Evolutionary conservation across 2,888 invertebrate genomes (phyloP).

Genomic region (Dolichomitus sp.): DNA sequence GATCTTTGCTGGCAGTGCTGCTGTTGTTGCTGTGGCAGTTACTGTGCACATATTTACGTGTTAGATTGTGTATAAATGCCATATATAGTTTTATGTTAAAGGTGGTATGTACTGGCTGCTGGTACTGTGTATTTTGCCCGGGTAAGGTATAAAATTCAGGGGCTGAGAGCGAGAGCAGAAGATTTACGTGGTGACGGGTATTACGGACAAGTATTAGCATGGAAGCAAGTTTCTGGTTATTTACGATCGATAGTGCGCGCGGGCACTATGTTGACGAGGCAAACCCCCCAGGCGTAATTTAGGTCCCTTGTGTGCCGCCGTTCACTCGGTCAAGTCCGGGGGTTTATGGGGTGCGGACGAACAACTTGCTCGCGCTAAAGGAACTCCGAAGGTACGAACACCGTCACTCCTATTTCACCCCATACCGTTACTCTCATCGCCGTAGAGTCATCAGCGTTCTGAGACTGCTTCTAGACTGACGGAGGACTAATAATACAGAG

Average conservation of each 20-base stretch:
- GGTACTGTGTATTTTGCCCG: constrained; percentile 5
- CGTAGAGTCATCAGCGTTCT: constrained; percentile 14
- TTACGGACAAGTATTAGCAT: constrained; percentile 69
- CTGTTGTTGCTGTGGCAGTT: constrained; percentile 13
- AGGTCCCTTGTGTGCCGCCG: constrained; percentile 41
- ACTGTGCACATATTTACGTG: constrained; percentile 13
- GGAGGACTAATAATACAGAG: constrained; percentile 9
- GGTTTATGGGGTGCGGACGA: constrained; percentile 56
- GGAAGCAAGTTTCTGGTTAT: constrained; percentile 68
- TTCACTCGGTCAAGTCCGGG: constrained; percentile 47
- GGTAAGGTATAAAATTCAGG: constrained; percentile 59
- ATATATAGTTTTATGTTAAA: constrained; percentile 28
- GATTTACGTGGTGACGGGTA: constrained; percentile 68
- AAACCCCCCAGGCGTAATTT: constrained; percentile 64
- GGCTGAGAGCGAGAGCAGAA: constrained; percentile 58
- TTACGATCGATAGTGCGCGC: constrained; percentile 66
- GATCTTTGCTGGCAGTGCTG: constrained; percentile 17
- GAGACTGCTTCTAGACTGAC: constrained; percentile 1
- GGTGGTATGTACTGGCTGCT: constrained; percentile 31
- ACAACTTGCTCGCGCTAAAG: constrained; percentile 27
- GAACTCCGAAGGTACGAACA: constrained; percentile 37
- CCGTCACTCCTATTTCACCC: background rate
- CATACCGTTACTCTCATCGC: background rate
- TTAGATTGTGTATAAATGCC: constrained; percentile 13
- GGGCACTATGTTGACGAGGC: constrained; percentile 65